These are phyloP conservation scores for Chrysomallon squamiferum DNA, from an alignment of 1,140 invertebrate genomes.

Conservation along the genomic window DNA sequence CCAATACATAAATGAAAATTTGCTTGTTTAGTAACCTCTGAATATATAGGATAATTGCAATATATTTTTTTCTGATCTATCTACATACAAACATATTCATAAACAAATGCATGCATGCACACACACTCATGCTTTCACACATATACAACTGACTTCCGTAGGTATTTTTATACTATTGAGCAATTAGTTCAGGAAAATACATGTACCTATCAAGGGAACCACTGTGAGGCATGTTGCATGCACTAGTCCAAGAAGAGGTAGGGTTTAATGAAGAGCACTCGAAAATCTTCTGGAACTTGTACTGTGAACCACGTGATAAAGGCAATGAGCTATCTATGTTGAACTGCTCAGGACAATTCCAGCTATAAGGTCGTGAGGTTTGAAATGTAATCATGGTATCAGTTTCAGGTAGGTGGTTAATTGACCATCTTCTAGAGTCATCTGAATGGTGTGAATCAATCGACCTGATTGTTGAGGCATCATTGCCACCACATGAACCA, in stretches of 20 bases:
- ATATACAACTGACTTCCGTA: too few relatives aligned
- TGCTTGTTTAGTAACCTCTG: too few relatives aligned
- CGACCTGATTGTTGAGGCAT: constrained; percentile 49
- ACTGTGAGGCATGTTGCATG: constrained; percentile 19
- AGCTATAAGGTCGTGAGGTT: constrained; percentile 48
- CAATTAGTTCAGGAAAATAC: constrained; percentile 30
- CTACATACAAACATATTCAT: too few relatives aligned
- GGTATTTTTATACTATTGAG: constrained; percentile 16
- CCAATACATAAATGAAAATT: too few relatives aligned
- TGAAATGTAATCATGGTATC: constrained; percentile 36
- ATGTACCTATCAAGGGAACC: constrained; percentile 32
- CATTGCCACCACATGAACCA: constrained; percentile 40
- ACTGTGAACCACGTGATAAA: constrained; percentile 8
- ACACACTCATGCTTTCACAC: too few relatives aligned
- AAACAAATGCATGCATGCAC: too few relatives aligned
- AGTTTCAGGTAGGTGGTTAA: constrained; percentile 37
- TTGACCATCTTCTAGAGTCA: constrained; percentile 49
- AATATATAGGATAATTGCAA: too few relatives aligned
- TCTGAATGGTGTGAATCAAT: constrained; percentile 47
- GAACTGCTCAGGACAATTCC: constrained; percentile 56
- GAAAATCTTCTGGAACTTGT: constrained; percentile 13
- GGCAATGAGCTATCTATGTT: constrained; percentile 46
- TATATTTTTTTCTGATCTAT: too few relatives aligned
- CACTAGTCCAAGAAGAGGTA: constrained; percentile 30
- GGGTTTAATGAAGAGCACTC: constrained; percentile 16